Evolutionary conservation across 2,113 vertebrate species (phyloP), one percentile per base, ranked within the genome.

Genomic region (Dinomys branickii): DNA sequence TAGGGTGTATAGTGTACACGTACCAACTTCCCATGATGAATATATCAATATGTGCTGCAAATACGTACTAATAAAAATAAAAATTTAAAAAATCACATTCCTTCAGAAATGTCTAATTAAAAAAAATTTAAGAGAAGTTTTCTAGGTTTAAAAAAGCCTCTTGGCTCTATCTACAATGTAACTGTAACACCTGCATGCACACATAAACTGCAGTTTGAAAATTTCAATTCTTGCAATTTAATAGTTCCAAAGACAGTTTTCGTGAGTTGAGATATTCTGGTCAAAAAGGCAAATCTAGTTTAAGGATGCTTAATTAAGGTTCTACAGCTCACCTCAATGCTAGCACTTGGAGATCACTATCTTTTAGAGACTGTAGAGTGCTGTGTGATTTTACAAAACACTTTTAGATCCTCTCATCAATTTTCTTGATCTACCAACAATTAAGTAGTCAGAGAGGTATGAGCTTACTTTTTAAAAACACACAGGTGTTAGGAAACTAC

Each of bases 341-440:
- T 83, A 30, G 4, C 67, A 16, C 61, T 65, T 67, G 3, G 63
- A 95, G 73, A 90, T 1, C 38, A 41, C 1, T 19, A 56, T 59
- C 58, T 63, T 93, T 75, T 41, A 88, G 54, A 87, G 50, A 95
- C 41, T 52, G 54, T 7, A 67, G 11, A 94, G 35, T 63, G 38
- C 9, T 71, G 6, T 16, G 71, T 65, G 47, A 17, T 54, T 67
- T 85, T 38, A 89, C 2, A 89, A 82, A 93, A 93, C 38, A 73
- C 59, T 93, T 94, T 95, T 47, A 93, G 28, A 94, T 50, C 33
- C 38, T 77, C 77, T 85, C 30, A n/a, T 78, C 30, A 52, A 75
- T 73, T 88, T 81, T 75, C 75, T 47, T 84, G 41, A 84, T 50
- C 14, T 4, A 54, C n/a, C 20, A 96, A 56, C 63, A 85, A 90